Evolutionary conservation across 2,888 invertebrate genomes (phyloP), one percentile per base, ranked within the genome.

Genomic region (Lycia hirtaria): DNA sequence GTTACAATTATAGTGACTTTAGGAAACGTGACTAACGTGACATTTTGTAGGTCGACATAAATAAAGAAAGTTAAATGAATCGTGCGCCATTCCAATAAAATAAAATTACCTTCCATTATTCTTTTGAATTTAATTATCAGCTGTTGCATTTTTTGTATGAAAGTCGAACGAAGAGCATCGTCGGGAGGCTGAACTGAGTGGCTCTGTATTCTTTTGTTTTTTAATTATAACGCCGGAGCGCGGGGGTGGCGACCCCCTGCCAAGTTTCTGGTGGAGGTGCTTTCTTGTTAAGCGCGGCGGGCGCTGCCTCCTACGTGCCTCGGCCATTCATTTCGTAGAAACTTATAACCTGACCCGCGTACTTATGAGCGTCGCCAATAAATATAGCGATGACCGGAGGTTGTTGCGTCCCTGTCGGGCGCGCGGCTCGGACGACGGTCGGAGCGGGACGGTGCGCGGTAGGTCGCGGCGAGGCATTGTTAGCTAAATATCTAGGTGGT

Each of bases 321-420:
- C 86, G 86, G 85, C 87, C 91, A 87, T 91, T 91, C 89, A 90
- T 91, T 92, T 90, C 82, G 87, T 81, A 78, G 87, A 88, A 88
- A 92, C 90, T 91, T 92, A 92, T 92, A 92, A 92, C 91, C 90
- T 92, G 92, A 90, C 89, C 85, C 85, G 89, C 90, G 91, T 91
- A 90, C 91, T 91, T 90, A 92, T 91, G 91, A 92, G 90, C 88
- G 91, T 92, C 92, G 88, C 89, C 90, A 89, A 92, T 91, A 91
- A 92, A 91, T 91, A 91, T 88, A 89, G 89, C 88, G 85, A 90
- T 91, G 92, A 90, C 90, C 89, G 88, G 84, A 87, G 87, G 83
- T 81, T 75, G 73, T 74, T 71, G 78, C 75, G 73, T 89, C 88
- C 84, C 76, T 82, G 81, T 90, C 86, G 71, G 73, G 68, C 76